Percentiles rank a stretch among this genome's conserved stretches.
phyloP scores from a whole-genome alignment of 2,113 vertebrate genomes.

The Phocoena sinus region DNA sequence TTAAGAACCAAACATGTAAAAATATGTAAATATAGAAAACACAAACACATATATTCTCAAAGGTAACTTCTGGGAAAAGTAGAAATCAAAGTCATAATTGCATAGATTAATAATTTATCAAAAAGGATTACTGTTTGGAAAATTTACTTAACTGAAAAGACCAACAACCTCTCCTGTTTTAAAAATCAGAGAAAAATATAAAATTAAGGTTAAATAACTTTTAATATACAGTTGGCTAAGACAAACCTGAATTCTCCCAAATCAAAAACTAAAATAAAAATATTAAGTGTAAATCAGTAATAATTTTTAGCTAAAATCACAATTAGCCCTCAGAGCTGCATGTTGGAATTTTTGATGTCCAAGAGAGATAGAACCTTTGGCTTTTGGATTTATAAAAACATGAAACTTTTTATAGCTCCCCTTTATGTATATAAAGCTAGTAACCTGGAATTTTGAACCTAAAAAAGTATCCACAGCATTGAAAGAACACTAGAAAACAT shows the following conservation, averaged over 20 bases:
- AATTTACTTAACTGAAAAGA: background rate
- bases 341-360: background rate
- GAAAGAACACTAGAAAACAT: background rate
- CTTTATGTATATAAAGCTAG: background rate
- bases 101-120: background rate
- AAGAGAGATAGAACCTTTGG: background rate
- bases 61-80: background rate
- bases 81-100: background rate
- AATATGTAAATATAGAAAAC: background rate
- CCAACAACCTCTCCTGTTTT: background rate
- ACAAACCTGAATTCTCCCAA: background rate
- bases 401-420: background rate
- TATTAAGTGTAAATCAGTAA: background rate
- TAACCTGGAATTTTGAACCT: background rate
- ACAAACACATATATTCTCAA: background rate
- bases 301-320: background rate
- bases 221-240: background rate
- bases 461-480: background rate
- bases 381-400: background rate
- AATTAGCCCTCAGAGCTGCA: background rate
- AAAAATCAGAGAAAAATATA: background rate
- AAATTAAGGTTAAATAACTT: background rate
- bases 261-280: background rate
- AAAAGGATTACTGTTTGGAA: background rate
- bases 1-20: background rate